Evolutionary conservation across 2,797 vertebrate species (phyloP).

Genomic region (Hemibagrus guttatus): DNA sequence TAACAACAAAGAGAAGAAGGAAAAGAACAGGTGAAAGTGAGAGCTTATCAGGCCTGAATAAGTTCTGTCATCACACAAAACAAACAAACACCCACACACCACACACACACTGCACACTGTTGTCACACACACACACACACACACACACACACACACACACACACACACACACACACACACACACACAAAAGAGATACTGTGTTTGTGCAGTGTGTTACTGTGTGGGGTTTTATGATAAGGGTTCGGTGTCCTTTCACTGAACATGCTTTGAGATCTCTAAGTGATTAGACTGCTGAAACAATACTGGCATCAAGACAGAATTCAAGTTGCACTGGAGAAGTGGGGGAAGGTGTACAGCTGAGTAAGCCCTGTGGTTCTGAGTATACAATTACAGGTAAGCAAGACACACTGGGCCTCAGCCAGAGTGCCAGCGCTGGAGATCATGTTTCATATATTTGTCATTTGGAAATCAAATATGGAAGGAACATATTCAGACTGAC

Average conservation of each 20-base stretch:
- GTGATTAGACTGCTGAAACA: slow-evolving; percentile 46
- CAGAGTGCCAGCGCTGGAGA: slow-evolving; percentile 41
- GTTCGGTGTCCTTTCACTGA: slow-evolving; percentile 16
- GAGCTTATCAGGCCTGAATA: slow-evolving; percentile 50
- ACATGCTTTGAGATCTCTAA: slow-evolving; percentile 15
- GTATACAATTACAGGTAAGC: slow-evolving; percentile 57
- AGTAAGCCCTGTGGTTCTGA: slow-evolving; percentile 37
- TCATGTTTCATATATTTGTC: slow-evolving; percentile 39
- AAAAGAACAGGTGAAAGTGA: slow-evolving; percentile 45
- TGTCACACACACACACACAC: slow-evolving; percentile 24
- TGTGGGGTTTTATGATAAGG: slow-evolving; percentile 10
- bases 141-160: slow-evolving; percentile 35
- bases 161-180: slow-evolving; percentile 30
- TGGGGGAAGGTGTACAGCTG: slow-evolving; percentile 26
- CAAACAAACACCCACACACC: slow-evolving; percentile 35
- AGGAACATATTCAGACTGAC: slow-evolving; percentile 32
- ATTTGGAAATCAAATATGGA: slow-evolving; percentile 33
- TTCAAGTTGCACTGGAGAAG: slow-evolving; percentile 25
- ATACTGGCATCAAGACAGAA: slow-evolving; percentile 33
- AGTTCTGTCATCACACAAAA: slow-evolving; percentile 4
- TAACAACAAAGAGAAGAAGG: slow-evolving; percentile 26
- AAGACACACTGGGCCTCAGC: slow-evolving; percentile 31
- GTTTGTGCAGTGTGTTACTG: slow-evolving; percentile 3
- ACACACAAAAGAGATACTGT: not conserved
- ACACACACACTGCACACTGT: slow-evolving; percentile 22